Base-by-base conservation (phyloP, 2,797 vertebrate species). In the Denticeps clupeoides region DNA sequence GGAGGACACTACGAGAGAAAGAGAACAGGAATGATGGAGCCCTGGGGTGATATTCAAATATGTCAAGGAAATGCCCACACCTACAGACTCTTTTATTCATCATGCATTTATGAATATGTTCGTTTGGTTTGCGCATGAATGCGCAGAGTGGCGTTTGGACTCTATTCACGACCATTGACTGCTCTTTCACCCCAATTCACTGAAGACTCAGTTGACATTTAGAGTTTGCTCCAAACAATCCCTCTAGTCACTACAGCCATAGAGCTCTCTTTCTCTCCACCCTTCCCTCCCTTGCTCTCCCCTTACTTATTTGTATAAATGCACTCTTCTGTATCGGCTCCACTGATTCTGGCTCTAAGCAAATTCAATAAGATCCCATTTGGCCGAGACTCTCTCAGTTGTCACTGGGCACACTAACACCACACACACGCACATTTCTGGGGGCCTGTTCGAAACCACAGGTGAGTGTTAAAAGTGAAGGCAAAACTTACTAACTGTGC, bases 321-420 rank as follows among this genome's bases (percentile, higher is more conserved):
- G 42, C 23, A 24, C 43, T 43, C 18, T 26, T 53, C 18, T 54
- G 51, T 38, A 42, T 58, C 37, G 48, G 49, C 45, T 53, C 32
- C 49, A 31, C 27, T 37, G 57, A 48, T 22, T 25, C 12, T 27
- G 8, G 38, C 31, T 51, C 51, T 49, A 56, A 55, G 45, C 16
- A 51, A 60, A 61, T 56, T 51, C 23, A 54, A 43, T 41, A 21
- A 13, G 26, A 55, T 43, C 49, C 42, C 53, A 43, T 42, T 49
- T 48, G 40, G 42, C 26, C 26, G 21, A 22, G 43, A 21, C 3
- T 11, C 7, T 41, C 45, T 7, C n/a, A 41, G 31, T 21, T 51
- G 38, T 50, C 31, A 44, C 26, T 37, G 44, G 27, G 45, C 47
- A 12, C 48, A 29, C 8, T 21, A 9, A 22, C 25, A 24, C 25